A percentile compares a stretch with the other conserved stretches of the same genome.
Evolutionary conservation across 2,797 vertebrate species (phyloP).

Genomic region (Sorex maritimensis): DNA sequence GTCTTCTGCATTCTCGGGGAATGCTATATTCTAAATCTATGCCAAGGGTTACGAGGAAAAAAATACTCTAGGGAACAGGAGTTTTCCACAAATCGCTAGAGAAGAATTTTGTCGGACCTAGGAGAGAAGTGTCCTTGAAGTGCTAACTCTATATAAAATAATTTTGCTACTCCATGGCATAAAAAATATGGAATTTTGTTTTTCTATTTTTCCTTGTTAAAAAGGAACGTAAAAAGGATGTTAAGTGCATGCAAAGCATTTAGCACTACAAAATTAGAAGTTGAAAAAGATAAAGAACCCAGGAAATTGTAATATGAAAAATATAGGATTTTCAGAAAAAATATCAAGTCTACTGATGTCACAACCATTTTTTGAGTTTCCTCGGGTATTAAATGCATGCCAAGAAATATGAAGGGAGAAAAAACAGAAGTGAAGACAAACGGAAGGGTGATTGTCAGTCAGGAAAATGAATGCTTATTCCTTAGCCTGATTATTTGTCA

Average conservation of each 20-base stretch:
- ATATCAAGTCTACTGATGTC: conserved; percentile 58
- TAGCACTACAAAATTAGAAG: conserved; percentile 83
- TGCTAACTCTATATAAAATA: conserved; percentile 84
- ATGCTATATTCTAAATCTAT: conserved; percentile 78
- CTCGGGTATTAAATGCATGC: conserved; percentile 53
- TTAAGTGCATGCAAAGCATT: conserved; percentile 86
- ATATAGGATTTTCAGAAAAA: conserved; percentile 82
- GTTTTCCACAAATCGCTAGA: conserved; percentile 78
- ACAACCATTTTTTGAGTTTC: conserved; percentile 41
- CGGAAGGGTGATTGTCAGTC: not conserved
- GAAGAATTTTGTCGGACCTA: conserved; percentile 72
- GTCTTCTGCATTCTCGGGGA: conserved; percentile 67
- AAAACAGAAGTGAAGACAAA: not conserved
- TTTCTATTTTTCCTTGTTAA: conserved; percentile 83
- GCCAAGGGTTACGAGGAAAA: conserved; percentile 69
- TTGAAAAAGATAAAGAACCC: conserved; percentile 78
- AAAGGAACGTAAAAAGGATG: conserved; percentile 81
- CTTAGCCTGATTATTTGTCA: not conserved
- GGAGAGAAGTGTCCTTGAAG: conserved; percentile 71
- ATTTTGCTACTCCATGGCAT: conserved; percentile 81
- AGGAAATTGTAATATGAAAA: conserved; percentile 77
- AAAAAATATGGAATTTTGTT: conserved; percentile 83
- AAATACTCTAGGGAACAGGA: conserved; percentile 69
- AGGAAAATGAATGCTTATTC: not conserved
- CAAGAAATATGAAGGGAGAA: not conserved